Evolutionary conservation across 2,797 vertebrate species (phyloP).

Genomic region (Hydrophis major): DNA sequence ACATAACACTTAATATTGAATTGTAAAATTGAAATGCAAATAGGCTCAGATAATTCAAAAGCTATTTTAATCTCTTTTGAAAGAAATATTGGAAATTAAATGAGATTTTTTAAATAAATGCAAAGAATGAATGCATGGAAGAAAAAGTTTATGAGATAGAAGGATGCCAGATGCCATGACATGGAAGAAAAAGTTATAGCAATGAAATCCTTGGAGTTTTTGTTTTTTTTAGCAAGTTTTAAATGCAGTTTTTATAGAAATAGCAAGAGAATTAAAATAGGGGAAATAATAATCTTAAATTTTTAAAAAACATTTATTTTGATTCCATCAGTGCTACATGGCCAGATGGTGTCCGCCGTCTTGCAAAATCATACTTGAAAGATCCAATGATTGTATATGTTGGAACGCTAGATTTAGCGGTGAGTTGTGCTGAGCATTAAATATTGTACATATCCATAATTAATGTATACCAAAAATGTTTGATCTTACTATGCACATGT

Average conservation of each 20-base stretch:
- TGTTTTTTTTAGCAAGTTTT: neutral
- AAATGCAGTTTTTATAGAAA: neutral
- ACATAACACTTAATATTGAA: neutral
- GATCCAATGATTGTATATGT: constrained; percentile 96
- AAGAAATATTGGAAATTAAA: neutral
- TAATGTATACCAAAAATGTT: neutral
- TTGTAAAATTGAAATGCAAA: neutral
- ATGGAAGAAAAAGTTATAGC: neutral
- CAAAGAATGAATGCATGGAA: neutral
- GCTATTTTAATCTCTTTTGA: neutral
- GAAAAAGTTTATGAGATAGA: neutral
- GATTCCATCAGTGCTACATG: constrained; percentile 86
- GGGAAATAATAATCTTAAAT: neutral
- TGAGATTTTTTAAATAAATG: neutral
- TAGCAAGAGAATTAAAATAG: neutral
- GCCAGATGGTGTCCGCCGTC: constrained; percentile 87
- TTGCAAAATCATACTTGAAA: constrained; percentile 90
- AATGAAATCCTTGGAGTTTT: neutral
- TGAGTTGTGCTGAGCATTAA: constrained; percentile 68
- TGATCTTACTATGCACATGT: neutral
- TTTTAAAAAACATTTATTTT: neutral
- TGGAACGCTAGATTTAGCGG: constrained; percentile 91
- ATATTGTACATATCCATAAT: neutral
- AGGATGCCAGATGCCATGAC: neutral
- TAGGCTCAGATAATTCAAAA: neutral